These are phyloP conservation scores for Amyelois transitella DNA, from an alignment of 1,140 invertebrate species.

Conservation along the genomic window DNA sequence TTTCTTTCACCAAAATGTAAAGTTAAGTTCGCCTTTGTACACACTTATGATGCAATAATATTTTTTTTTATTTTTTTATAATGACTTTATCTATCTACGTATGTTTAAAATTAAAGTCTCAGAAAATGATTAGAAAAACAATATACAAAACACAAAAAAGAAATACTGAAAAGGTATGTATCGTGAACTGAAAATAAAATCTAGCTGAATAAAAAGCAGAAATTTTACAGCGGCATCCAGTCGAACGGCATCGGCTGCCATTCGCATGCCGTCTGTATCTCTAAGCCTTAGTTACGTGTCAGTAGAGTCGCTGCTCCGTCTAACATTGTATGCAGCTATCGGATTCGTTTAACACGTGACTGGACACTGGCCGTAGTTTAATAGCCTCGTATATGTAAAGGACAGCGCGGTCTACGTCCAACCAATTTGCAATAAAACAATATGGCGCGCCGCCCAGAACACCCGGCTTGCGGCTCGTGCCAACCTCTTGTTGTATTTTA, in stretches of 20 bases:
- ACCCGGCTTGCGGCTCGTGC: conserved; percentile 40
- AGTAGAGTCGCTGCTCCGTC: conserved; percentile 30
- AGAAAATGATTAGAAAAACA: background rate
- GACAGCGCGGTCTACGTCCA: conserved; percentile 63
- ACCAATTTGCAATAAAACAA: conserved; percentile 74
- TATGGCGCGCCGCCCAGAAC: conserved; percentile 46
- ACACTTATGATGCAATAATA: no score
- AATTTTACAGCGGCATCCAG: background rate
- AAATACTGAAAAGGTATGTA: background rate
- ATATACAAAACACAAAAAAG: background rate
- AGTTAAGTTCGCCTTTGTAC: no score
- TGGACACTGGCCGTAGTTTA: conserved; percentile 63
- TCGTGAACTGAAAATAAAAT: background rate
- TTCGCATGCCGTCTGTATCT: conserved; percentile 15
- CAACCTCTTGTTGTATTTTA: conserved; percentile 48
- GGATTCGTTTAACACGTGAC: conserved; percentile 71
- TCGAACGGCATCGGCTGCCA: background rate
- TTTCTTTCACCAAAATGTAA: no score
- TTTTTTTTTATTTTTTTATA: no score
- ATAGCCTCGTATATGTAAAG: conserved; percentile 71
- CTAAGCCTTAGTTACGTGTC: conserved; percentile 26
- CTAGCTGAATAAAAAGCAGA: background rate
- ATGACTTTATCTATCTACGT: no score
- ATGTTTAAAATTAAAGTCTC: no score
- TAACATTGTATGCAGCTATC: conserved; percentile 58